Conservation (phyloP, 1,140 invertebrate genomes). For the Calliopsis andreniformis region DNA sequence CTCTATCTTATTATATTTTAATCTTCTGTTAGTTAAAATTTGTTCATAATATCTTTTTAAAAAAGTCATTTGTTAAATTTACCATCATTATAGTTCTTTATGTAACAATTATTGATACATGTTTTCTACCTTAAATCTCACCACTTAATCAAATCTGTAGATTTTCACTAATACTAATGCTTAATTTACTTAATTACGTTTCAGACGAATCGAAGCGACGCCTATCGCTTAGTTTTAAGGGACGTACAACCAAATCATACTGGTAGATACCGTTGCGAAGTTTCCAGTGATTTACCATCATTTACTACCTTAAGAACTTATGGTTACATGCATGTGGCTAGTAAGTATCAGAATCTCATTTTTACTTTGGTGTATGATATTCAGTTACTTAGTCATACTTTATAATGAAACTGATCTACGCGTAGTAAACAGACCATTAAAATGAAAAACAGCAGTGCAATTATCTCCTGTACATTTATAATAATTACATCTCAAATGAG, state of each 20-base stretch:
- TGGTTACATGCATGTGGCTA: slow-evolving; percentile 87
- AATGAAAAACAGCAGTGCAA: not conserved
- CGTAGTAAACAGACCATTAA: not conserved
- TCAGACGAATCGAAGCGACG: slow-evolving; percentile 74
- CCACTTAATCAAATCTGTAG: not conserved
- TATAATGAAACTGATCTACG: not conserved
- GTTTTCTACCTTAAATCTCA: not conserved
- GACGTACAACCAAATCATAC: slow-evolving; percentile 85
- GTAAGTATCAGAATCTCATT: slow-evolving; percentile 81
- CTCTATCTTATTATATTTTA: too few species aligned
- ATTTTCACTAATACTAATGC: slow-evolving; percentile 9
- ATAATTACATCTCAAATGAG: not conserved
- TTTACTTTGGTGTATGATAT: not conserved
- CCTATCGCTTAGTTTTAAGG: slow-evolving; percentile 85
- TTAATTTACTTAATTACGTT: slow-evolving; percentile 57
- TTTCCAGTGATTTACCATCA: slow-evolving; percentile 87
- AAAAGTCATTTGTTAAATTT: not conserved
- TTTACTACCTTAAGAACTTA: slow-evolving; percentile 86
- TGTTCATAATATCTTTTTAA: too few species aligned
- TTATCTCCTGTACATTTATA: not conserved
- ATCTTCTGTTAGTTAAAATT: too few species aligned
- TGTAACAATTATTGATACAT: not conserved
- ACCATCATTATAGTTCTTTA: too few species aligned
- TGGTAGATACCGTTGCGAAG: slow-evolving; percentile 88
- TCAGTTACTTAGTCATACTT: not conserved